These are phyloP conservation scores for Plebejus argus DNA, from an alignment of 2,888 invertebrate genomes.

Conservation along the genomic window DNA sequence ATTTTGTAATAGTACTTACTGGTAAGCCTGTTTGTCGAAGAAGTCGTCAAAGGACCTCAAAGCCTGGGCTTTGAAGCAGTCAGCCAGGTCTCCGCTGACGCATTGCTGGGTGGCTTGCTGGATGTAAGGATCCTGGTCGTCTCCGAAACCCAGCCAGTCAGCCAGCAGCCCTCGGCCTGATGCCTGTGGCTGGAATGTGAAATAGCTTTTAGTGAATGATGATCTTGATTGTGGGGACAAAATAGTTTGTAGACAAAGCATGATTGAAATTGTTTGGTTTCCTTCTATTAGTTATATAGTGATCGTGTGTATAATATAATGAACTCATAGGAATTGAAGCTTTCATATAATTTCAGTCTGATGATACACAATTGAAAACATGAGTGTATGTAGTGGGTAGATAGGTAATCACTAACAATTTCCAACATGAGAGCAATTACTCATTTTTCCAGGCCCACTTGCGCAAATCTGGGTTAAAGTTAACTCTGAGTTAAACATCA, in stretches of 20 bases:
- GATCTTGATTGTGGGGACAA: not conserved
- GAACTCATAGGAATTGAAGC: too few relatives aligned
- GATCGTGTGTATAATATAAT: too few relatives aligned
- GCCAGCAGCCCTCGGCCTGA: slow-evolving; percentile 84
- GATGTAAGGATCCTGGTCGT: slow-evolving; percentile 89
- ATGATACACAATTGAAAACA: too few relatives aligned
- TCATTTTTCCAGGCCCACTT: too few relatives aligned
- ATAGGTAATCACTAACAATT: too few relatives aligned
- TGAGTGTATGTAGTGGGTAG: too few relatives aligned
- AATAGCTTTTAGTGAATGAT: not conserved
- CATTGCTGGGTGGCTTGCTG: slow-evolving; percentile 88
- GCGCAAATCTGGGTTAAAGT: too few relatives aligned
- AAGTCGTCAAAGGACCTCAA: slow-evolving; percentile 88
- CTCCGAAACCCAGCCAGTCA: slow-evolving; percentile 90
- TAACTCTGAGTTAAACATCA: too few relatives aligned
- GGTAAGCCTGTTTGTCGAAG: slow-evolving; percentile 84
- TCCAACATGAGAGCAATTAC: too few relatives aligned
- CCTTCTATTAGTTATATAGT: too few relatives aligned
- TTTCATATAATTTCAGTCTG: too few relatives aligned
- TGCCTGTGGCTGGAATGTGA: slow-evolving; percentile 69
- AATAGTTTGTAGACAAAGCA: not conserved
- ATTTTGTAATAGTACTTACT: slow-evolving; percentile 54
- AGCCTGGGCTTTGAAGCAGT: slow-evolving; percentile 92
- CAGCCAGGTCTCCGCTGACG: slow-evolving; percentile 89
- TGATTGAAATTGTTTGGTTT: not conserved